Percentiles rank a stretch among this genome's conserved stretches.
Conservation (phyloP, 2,888 invertebrate species). For the Eremobia ochroleuca region DNA sequence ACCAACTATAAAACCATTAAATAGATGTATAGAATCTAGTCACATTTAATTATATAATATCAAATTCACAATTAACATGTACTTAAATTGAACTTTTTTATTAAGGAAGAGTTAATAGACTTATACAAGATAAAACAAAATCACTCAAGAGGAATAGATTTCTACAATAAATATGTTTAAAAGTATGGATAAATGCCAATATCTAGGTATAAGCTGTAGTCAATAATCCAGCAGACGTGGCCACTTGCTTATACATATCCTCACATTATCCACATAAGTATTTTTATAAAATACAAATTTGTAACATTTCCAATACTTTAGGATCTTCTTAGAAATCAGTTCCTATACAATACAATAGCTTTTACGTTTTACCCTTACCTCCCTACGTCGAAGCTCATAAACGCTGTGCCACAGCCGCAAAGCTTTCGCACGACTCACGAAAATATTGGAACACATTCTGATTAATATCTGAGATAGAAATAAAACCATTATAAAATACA, state of each 20-base stretch:
- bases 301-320: slow-evolving; percentile 90
- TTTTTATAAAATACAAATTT: slow-evolving; percentile 88
- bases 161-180: slow-evolving; percentile 56
- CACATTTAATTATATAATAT: slow-evolving; percentile 76
- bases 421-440: slow-evolving; percentile 79
- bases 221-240: slow-evolving; percentile 43
- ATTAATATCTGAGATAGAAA: slow-evolving; percentile 85
- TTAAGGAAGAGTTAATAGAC: slow-evolving; percentile 77
- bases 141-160: slow-evolving; percentile 63
- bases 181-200: slow-evolving; percentile 65
- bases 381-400: slow-evolving; percentile 89
- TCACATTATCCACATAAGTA: slow-evolving; percentile 70
- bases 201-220: slow-evolving; percentile 57
- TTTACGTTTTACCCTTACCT: slow-evolving; percentile 88
- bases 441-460: slow-evolving; percentile 83
- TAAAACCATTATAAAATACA: slow-evolving; percentile 55
- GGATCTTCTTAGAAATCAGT: slow-evolving; percentile 87
- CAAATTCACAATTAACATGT: slow-evolving; percentile 81
- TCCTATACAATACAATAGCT: slow-evolving; percentile 85
- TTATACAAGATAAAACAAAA: slow-evolving; percentile 70
- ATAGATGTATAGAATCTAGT: slow-evolving; percentile 84
- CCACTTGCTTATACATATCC: slow-evolving; percentile 54
- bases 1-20: slow-evolving; percentile 83
- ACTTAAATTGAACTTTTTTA: slow-evolving; percentile 74
- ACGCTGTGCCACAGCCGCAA: slow-evolving; percentile 83